Conservation (phyloP, 1,140 invertebrate species). For the Sycophaga agraensis region DNA sequence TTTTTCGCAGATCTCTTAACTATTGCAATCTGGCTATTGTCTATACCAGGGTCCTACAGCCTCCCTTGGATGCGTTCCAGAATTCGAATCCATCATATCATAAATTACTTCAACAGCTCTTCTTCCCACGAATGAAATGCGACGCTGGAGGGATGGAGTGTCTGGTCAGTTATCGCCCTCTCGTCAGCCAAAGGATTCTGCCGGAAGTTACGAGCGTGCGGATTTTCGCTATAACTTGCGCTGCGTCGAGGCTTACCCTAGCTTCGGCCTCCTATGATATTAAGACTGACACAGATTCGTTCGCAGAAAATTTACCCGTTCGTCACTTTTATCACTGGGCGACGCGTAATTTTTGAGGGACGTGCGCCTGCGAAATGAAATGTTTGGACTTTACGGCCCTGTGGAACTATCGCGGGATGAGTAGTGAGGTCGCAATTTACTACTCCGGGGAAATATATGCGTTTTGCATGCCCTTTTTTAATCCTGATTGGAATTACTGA, state of each 20-base stretch:
- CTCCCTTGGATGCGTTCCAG: slow-evolving; percentile 33
- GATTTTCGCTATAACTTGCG: not conserved
- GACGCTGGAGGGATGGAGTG: not conserved
- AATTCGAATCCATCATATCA: slow-evolving; percentile 39
- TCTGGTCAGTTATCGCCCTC: not conserved
- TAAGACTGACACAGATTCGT: too few relatives aligned
- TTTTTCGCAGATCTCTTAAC: not conserved
- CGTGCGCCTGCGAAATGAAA: too few relatives aligned
- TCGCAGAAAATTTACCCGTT: too few relatives aligned
- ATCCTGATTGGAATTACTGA: too few relatives aligned
- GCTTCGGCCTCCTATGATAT: too few relatives aligned
- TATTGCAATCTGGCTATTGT: slow-evolving; percentile 14
- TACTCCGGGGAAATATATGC: too few relatives aligned
- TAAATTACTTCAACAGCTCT: slow-evolving; percentile 38
- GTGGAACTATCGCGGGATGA: too few relatives aligned
- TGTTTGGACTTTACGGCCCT: too few relatives aligned
- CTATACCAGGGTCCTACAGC: not conserved
- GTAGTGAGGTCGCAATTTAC: too few relatives aligned
- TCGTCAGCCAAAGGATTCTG: not conserved
- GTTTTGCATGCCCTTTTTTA: too few relatives aligned
- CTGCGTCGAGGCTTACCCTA: not conserved
- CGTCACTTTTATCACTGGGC: too few relatives aligned
- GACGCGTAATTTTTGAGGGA: too few relatives aligned
- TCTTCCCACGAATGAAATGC: slow-evolving; percentile 32
- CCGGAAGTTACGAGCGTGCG: not conserved